A percentile compares a stretch with the other conserved stretches of the same genome.
Evolutionary conservation across 2,113 vertebrate species (phyloP).

Genomic region (Coreoperca whiteheadi): DNA sequence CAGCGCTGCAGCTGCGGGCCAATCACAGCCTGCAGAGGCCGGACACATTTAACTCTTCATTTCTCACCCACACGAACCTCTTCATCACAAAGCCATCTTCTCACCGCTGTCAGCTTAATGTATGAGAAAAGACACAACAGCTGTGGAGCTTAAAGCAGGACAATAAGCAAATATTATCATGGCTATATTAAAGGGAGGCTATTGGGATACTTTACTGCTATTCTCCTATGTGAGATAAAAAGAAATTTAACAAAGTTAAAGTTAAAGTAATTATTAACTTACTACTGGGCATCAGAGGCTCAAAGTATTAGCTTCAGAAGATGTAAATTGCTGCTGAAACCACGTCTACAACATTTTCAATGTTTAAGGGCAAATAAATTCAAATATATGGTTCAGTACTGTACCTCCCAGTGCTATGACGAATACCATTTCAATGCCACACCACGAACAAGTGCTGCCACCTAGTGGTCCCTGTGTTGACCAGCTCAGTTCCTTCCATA

Average conservation of each 20-base stretch:
- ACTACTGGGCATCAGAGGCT: neutral
- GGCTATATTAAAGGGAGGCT: neutral
- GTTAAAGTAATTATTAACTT: neutral
- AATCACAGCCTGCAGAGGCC: conserved; percentile 63
- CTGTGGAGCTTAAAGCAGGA: neutral
- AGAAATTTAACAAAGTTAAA: neutral
- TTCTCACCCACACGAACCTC: conserved; percentile 4
- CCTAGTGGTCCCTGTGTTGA: conserved; percentile 35
- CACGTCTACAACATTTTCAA: neutral
- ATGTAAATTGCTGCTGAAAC: neutral
- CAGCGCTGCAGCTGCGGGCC: conserved; percentile 66
- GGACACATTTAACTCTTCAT: conserved; percentile 66
- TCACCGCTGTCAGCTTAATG: conserved; percentile 2
- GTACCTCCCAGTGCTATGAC: neutral
- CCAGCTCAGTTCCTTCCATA: neutral
- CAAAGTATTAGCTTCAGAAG: neutral
- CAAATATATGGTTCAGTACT: neutral
- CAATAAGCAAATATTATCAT: neutral
- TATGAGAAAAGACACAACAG: conserved; percentile 1
- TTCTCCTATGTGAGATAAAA: neutral
- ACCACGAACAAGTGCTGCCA: conserved; percentile 55
- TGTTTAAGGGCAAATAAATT: neutral
- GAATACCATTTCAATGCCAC: neutral
- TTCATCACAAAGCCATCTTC: conserved; percentile 19
- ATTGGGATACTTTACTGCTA: too few relatives aligned